Evolutionary conservation across 2,113 vertebrate species (phyloP), one percentile per base, ranked within the genome.

Genomic region (Toxotes chatareus): DNA sequence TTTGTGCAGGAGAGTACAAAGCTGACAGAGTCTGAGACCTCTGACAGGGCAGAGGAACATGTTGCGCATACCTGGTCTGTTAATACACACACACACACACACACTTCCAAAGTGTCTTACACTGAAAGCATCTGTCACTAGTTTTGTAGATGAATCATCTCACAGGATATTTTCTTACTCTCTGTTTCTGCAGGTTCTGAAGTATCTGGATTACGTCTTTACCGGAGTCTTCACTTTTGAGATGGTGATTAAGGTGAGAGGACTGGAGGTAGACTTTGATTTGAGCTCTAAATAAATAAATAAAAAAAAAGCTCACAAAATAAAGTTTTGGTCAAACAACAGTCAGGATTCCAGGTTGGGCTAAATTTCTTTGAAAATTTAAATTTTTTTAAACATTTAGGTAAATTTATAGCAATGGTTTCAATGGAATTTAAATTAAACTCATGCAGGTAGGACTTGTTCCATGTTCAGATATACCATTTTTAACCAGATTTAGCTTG

Each of bases 211-310:
- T 93, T 99, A 99, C 67, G 96, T 99, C 61, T 99, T 99, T 69
- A 99, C 98, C 0, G 98, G 98, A 0, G 98, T 99, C 86, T 99
- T 99, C 87, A 99, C 98, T 10, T 99, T 99, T 74, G 98, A 99
- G 95, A 99, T 99, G 98, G 97, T 99, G 90, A 98, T 99, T 74
- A 99, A 99, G 98, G 98, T 99, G 93, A 97, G 84, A 47, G 21
- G 1, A 60, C 4, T 36, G 38, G 34, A 51, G 21, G 16, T 16
- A 21, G 7, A 36, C 51, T 61, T 53, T 32, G 36, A 70, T 69
- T 23, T 51, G 2, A 69, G 9, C 56, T 6, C 34, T 49, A 12
- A 31, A 46, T n/a, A 27, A 31, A 38, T 27, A 27, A 27, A 27
- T 27, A 27, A 27, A 12, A 31, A 46, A n/a, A 27, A 31, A 38